Base-by-base conservation (phyloP, 2,797 vertebrate species). In the Diplodus puntazzo region DNA sequence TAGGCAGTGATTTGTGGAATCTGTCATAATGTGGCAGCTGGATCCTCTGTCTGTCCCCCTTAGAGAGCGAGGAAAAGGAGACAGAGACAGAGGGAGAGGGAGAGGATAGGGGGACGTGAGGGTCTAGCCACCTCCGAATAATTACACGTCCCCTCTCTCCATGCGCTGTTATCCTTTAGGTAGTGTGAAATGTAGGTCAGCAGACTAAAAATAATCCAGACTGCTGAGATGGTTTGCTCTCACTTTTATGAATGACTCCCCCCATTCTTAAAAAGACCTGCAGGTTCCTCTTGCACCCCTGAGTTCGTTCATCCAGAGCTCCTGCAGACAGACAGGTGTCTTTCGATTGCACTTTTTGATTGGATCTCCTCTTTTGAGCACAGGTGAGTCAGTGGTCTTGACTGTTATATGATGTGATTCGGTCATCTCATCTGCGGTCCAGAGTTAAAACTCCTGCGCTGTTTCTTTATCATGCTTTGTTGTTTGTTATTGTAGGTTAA, bases 1-100 rank as follows among this genome's bases (percentile, higher is more conserved):
- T 73, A 83, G 85, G 80, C 81, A 57, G 83, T 90, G 88, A 92
- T 93, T 92, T 93, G 88, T 93, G 87, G 80, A 88, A 82, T 85
- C 85, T 89, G 92, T 92, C 90, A 85, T 52, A 81, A 76, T 78
- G 54, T 83, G 84, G 86, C 87, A 89, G 86, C 87, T 89, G 87
- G 86, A 88, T 89, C 79, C 50, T 86, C 84, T 75, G 75, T 83
- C 85, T 90, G 77, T 69, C 75, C 81, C 87, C 87, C 67, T 72
- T 42, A 80, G 83, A 85, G 79, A 75, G 17, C 62, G 74, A 21
- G 21, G 69, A 73, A 65, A 49, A 58, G 64, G 72, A 76, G 59
- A 76, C 21, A 54, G 77, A 77, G 67, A 77, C 17, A 67, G 61
- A 60, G n/a, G 79, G 75, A 82, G 48, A 20, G 57, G 49, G 73